Evolutionary conservation across 2,888 invertebrate species (phyloP).

Genomic region (Prostheceraeus crozeri): DNA sequence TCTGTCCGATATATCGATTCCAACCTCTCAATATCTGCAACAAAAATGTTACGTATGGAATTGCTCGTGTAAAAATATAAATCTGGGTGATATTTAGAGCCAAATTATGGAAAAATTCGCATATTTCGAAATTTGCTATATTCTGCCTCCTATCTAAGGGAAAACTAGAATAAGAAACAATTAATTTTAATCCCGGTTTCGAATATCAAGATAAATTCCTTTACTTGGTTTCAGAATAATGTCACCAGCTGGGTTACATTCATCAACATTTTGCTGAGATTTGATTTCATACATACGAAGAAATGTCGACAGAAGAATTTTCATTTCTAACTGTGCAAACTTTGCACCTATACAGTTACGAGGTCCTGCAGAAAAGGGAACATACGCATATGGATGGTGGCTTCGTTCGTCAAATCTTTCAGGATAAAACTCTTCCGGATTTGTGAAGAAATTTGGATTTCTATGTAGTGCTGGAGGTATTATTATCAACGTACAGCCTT

Average conservation of each 20-base stretch:
- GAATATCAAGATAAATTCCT: too few species aligned
- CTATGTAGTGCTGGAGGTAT: conserved; percentile 59
- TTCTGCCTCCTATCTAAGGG: too few species aligned
- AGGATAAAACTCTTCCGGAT: conserved; percentile 70
- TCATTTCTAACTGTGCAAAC: conserved; percentile 58
- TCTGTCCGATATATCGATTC: too few species aligned
- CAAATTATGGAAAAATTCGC: too few species aligned
- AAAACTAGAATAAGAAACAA: too few species aligned
- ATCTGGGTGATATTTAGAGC: too few species aligned
- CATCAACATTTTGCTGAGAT: background rate
- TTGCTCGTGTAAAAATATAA: too few species aligned
- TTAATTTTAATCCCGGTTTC: too few species aligned
- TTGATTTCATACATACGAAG: conserved; percentile 54
- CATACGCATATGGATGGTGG: conserved; percentile 60
- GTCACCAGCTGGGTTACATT: background rate
- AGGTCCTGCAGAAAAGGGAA: conserved; percentile 59
- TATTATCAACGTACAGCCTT: conserved; percentile 47
- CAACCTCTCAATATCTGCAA: too few species aligned
- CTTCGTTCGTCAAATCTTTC: conserved; percentile 64
- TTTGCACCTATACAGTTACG: conserved; percentile 60
- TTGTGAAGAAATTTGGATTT: conserved; percentile 63
- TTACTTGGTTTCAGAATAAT: too few species aligned
- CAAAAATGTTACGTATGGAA: too few species aligned
- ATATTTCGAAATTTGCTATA: too few species aligned
- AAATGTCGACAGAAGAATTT: conserved; percentile 61